Conservation (phyloP, 2,888 invertebrate genomes). For the Cantharis rufa region DNA sequence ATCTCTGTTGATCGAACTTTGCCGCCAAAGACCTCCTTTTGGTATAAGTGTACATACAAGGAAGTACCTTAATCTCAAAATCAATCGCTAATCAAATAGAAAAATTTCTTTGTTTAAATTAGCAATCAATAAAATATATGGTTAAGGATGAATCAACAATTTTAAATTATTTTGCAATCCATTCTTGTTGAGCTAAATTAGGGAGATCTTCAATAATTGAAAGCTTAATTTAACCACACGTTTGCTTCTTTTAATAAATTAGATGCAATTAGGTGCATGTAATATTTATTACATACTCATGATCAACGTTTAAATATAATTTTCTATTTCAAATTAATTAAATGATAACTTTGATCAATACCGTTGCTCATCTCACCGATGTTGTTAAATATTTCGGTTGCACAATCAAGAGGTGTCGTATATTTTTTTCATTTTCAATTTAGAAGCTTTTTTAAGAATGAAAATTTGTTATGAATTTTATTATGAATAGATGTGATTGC, state of each 20-base stretch:
- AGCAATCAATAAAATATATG: background rate
- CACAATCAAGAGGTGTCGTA: too few relatives aligned
- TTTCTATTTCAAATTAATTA: background rate
- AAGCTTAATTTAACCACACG: background rate
- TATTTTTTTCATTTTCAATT: too few relatives aligned
- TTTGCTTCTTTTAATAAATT: background rate
- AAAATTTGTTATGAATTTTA: too few relatives aligned
- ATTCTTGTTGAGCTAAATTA: background rate
- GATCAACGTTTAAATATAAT: background rate
- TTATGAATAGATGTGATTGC: too few relatives aligned
- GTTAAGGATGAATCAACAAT: slow-evolving; percentile 9
- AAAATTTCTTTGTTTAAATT: slow-evolving; percentile 14
- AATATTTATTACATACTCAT: background rate
- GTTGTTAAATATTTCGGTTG: background rate
- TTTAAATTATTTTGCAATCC: slow-evolving; percentile 1
- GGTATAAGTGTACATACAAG: background rate
- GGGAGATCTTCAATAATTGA: background rate
- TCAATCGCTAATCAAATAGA: slow-evolving; percentile 5
- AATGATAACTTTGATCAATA: background rate
- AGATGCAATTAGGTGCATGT: background rate
- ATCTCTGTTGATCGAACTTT: background rate
- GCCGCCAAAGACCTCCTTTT: slow-evolving; percentile 4
- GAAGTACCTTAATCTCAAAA: background rate
- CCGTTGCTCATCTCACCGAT: background rate
- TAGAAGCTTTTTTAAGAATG: too few relatives aligned